phyloP scores from a whole-genome alignment of 2,113 vertebrate genomes.

The Nerophis lumbriciformis region DNA sequence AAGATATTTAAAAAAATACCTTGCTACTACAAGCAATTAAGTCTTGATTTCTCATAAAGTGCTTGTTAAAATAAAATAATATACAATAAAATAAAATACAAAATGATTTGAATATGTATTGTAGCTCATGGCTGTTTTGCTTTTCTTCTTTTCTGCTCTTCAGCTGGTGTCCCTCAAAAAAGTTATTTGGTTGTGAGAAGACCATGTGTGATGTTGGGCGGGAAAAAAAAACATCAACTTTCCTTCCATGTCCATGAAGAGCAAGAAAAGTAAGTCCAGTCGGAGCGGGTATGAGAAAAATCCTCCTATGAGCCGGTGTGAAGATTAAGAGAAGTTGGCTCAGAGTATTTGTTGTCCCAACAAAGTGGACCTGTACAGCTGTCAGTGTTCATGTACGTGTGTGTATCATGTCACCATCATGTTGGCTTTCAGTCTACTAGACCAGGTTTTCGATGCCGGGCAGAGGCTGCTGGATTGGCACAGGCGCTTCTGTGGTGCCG shows the following conservation, averaged over 20 bases:
- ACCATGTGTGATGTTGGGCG: conserved; percentile 17
- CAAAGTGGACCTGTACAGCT: conserved; percentile 57
- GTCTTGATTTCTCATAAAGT: conserved; percentile 71
- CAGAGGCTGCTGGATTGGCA: conserved; percentile 79
- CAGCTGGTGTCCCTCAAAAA: conserved; percentile 66
- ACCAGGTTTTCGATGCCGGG: conserved; percentile 90
- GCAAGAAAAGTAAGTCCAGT: conserved; percentile 17
- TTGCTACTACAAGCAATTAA: conserved; percentile 64
- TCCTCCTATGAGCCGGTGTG: conserved; percentile 41
- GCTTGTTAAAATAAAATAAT: conserved; percentile 59
- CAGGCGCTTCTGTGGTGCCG: conserved; percentile 71
- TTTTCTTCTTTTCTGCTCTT: conserved; percentile 45
- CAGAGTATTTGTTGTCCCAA: conserved; percentile 7
- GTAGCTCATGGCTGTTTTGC: conserved; percentile 54
- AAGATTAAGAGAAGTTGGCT: conserved; percentile 6
- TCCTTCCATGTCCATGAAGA: conserved; percentile 49
- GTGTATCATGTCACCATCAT: conserved; percentile 17
- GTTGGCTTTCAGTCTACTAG: conserved; percentile 60
- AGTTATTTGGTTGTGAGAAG: conserved; percentile 82
- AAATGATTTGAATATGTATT: conserved; percentile 28
- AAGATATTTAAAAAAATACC: conserved; percentile 65
- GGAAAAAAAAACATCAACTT: conserved; percentile 30
- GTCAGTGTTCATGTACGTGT: conserved; percentile 19
- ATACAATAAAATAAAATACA: conserved; percentile 7
- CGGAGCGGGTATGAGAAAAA: conserved; percentile 25